Evolutionary conservation across 1,140 invertebrate species (phyloP), one percentile per base, ranked within the genome.

Genomic region (Drosophila jambulina): DNA sequence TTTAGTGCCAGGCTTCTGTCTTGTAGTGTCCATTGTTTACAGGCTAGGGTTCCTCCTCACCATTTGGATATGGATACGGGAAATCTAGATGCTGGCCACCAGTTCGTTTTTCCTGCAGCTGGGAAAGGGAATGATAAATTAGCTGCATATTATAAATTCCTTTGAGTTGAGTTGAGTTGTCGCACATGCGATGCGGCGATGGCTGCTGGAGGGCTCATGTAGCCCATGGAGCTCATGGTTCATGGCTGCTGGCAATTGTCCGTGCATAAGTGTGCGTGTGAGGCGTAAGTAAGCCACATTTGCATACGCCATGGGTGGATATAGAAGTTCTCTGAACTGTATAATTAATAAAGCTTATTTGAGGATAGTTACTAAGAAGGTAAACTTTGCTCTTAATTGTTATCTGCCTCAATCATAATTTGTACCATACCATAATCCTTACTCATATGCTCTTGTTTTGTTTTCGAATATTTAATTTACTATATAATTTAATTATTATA

Each of bases 101-200:
- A 54, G 29, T 56, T 51, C 23, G 23, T 69, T 60, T 46, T 46
- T 75, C 42, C 32, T 43, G 62, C 67, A 29, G 32, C 27, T 19
- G 15, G 8, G 36, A 88, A 81, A 84, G 48, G 57, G 70, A 84
- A 78, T 88, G 78, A 90, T 84, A 90, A 90, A 88, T 88, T 84
- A 88, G 80, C 78, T 90, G 64, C 69, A 81, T 88, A 88, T 88
- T 88, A 88, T 88, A 88, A 84, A 88, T 88, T 88, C 84, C 78
- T 88, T 88, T 88, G 84, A 88, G 84, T 75, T 88, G 84, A 88
- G 84, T 74, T 78, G 74, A 75, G 77, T 71, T 80, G 62, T 74
- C 61, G 64, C 77, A 72, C 64, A 67, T 78, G 63, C 75, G 77
- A 59, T 59, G 32, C 68, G 38, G 62, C 68, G 57, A 62, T 68